Evolutionary conservation across 2,113 vertebrate genomes (phyloP).

Genomic region (Heterocephalus glaber): DNA sequence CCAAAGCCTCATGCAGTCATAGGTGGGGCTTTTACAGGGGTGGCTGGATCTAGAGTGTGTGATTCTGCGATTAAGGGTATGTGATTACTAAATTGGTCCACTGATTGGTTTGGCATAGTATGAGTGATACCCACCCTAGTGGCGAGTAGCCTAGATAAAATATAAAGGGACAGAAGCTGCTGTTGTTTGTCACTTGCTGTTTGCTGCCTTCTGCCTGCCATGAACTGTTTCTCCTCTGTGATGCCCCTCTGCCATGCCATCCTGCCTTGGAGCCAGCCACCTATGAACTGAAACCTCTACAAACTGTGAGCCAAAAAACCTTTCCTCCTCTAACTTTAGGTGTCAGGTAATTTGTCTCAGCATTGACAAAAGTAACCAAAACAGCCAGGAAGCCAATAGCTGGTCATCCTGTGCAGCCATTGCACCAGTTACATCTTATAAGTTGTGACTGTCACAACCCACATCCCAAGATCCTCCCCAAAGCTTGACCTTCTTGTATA

Average conservation of each 20-base stretch:
- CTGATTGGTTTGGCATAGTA: not conserved
- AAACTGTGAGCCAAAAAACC: not conserved
- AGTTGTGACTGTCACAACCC: not conserved
- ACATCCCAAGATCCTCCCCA: not conserved
- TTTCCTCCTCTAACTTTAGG: not conserved
- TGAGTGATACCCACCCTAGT: not conserved
- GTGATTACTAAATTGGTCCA: not conserved
- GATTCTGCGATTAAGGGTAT: not conserved
- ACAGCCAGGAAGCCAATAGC: not conserved
- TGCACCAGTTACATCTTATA: rapidly evolving
- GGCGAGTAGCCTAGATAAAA: not conserved
- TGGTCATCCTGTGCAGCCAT: not conserved
- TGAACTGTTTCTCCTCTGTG: not conserved
- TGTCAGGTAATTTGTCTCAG: not conserved
- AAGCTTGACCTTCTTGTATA: not conserved
- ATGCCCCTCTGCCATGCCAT: not conserved
- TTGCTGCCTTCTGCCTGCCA: not conserved
- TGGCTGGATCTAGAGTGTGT: not conserved
- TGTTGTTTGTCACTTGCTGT: not conserved
- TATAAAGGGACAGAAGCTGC: not conserved
- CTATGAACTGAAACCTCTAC: not conserved
- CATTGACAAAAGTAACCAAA: not conserved
- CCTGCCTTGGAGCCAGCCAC: not conserved
- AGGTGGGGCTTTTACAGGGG: not conserved
- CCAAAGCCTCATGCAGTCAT: not conserved